Evolutionary conservation across 1,140 invertebrate species (phyloP), one percentile per base, ranked within the genome.

Genomic region (Tenebrio molitor): DNA sequence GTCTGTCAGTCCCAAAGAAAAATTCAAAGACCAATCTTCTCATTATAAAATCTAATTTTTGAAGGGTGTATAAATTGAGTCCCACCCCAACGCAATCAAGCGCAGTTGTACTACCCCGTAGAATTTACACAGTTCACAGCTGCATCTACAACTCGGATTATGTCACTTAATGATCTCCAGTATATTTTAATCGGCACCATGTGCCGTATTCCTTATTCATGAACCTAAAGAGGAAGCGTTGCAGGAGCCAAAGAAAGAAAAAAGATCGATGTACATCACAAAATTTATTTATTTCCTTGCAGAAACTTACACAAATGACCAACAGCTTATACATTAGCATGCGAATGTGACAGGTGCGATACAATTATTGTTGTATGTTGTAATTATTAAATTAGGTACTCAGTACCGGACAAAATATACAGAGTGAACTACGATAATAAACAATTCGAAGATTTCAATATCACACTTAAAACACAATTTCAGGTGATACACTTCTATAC

Each of bases 251-350:
- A n/a, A n/a, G n/a, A n/a, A n/a, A n/a, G n/a, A n/a, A n/a, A n/a
- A n/a, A n/a, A n/a, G n/a, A n/a, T n/a, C n/a, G n/a, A n/a, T n/a
- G n/a, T 58, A 58, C 50, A 58, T 58, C 50, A 58, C 50, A 58
- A 58, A 58, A 58, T 58, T 58, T 29, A 23, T 58, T 58, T 58
- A 58, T 58, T 58, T 25, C 19, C 23, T 58, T 58, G 50, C 50
- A 58, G 50, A 58, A 58, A 58, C 29, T 58, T 58, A 58, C 50
- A 58, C 50, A 58, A 58, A 58, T 58, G 50, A 58, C 50, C 50
- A 58, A 58, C 19, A 53, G 46, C 46, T 53, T 53, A 23, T 53
- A 53, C 46, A 53, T 44, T 53, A 58, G 50, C 50, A 58, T 58
- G 50, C 50, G 50, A 58, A 12, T 58, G 50, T 58, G 50, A 58